Conservation (phyloP, 2,888 invertebrate species). For the Tachina grossa region DNA sequence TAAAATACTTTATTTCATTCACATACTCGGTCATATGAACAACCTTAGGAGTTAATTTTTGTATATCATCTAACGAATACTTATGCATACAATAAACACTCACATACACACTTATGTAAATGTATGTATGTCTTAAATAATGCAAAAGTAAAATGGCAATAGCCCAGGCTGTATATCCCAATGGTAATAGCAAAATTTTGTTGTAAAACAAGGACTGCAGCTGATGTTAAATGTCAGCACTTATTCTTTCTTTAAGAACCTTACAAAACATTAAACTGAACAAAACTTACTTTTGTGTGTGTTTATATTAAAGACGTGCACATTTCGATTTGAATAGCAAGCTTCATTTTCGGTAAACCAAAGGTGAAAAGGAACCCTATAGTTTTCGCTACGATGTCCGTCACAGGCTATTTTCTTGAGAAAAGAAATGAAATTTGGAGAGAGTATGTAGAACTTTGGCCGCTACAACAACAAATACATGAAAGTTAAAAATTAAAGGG, state of each 20-base stretch:
- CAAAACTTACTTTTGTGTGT: neutral
- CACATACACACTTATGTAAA: neutral
- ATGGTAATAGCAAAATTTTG: constrained; percentile 19
- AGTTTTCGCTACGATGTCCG: no score
- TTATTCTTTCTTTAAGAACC: constrained; percentile 10
- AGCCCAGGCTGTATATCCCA: constrained; percentile 9
- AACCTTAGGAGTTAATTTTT: neutral
- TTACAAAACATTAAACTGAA: constrained; percentile 1
- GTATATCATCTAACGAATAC: neutral
- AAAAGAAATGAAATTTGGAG: no score
- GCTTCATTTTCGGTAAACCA: no score
- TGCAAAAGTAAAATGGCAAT: constrained; percentile 44
- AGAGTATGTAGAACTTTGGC: no score
- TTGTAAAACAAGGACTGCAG: constrained; percentile 24
- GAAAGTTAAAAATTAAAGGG: no score
- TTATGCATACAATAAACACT: neutral
- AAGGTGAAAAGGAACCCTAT: no score
- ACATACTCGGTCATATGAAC: neutral
- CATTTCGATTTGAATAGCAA: no score
- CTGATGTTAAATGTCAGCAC: constrained; percentile 46
- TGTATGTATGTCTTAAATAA: constrained; percentile 26
- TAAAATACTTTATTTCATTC: constrained; percentile 61
- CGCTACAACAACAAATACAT: no score
- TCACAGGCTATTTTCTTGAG: no score
- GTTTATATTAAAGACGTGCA: no score